Base-by-base conservation (phyloP, 2,888 invertebrate genomes). In the Spicauda simplicius region DNA sequence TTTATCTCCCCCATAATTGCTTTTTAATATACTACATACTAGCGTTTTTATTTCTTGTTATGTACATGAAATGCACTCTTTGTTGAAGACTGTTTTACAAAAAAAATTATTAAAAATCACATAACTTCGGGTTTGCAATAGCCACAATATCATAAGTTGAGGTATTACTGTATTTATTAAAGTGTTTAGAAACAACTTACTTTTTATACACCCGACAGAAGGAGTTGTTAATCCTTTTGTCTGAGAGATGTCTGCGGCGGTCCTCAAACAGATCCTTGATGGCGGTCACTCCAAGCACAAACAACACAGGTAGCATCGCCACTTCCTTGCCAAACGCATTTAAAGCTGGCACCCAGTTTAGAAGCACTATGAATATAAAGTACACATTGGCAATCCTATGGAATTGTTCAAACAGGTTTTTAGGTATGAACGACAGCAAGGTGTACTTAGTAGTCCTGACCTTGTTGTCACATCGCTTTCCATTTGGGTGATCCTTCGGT, bases 301-400 rank as follows among this genome's bases (percentile, higher is more conserved):
- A 98, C 83, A 98, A 91, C 73, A 99, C 98, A 2, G 99, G 98
- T 77, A 98, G 95, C 97, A 98, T 98, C 16, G 98, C 98, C 76
- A 99, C 95, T 91, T 98, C 98, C 86, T 98, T 98, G 72, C 98
- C 98, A 90, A 99, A 98, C 4, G 98, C 98, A 91, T 97, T 97
- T 71, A 98, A 97, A 45, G 96, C 95, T 3, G 98, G 98, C 83
- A 99, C 96, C 98, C 98, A 99, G 93, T 99, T 99, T 73, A 99
- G 95, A 77, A 98, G 93, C 79, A 99, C 98, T 85, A 99, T 98
- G 85, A 98, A 97, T 83, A 99, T 97, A 91, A 99, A 99, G 94
- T 99, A 99, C 81, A 99, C 94, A 94, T 99, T 99, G 72, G 99
- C 99, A 83, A 98, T 97, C 71, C 99, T 96, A 90, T 99, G 99